phyloP scores from a whole-genome alignment of 2,888 invertebrate genomes.

The Endomychus coccineus region DNA sequence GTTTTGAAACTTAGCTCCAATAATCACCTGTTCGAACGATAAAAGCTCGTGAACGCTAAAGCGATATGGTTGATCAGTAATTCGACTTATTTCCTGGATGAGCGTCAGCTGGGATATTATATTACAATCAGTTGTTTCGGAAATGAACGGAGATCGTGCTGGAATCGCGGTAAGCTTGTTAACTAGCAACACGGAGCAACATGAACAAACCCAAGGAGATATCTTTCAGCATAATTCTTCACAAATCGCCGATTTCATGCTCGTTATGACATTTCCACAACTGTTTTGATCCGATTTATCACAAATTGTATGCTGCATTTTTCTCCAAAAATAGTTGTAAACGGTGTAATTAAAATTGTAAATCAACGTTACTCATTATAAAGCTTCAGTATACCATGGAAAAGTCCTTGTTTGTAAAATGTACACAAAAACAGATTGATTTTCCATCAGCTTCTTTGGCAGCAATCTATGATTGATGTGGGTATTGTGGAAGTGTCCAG shows the following conservation, averaged over 20 bases:
- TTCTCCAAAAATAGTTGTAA: too few species aligned
- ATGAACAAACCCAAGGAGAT: constrained; percentile 27
- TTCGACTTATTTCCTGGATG: constrained; percentile 39
- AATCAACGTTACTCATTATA: too few species aligned
- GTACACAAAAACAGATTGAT: too few species aligned
- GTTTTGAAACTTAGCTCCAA: too few species aligned
- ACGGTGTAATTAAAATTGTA: too few species aligned
- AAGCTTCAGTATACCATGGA: too few species aligned
- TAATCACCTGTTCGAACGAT: neutral
- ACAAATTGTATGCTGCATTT: too few species aligned
- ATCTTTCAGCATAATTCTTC: constrained; percentile 25
- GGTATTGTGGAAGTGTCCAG: too few species aligned
- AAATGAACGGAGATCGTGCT: constrained; percentile 44
- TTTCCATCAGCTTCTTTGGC: too few species aligned
- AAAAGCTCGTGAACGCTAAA: constrained; percentile 14
- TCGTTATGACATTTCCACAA: constrained; percentile 13
- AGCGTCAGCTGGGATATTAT: constrained; percentile 38
- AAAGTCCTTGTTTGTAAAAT: too few species aligned
- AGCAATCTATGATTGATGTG: too few species aligned
- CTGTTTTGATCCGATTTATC: constrained; percentile 15
- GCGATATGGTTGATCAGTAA: constrained; percentile 30
- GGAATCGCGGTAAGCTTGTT: constrained; percentile 43
- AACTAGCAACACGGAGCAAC: constrained; percentile 31
- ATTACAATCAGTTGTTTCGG: constrained; percentile 47
- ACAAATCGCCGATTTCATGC: constrained; percentile 6